Evolutionary conservation across 2,113 vertebrate species (phyloP).

Genomic region (Toxotes jaculatrix): DNA sequence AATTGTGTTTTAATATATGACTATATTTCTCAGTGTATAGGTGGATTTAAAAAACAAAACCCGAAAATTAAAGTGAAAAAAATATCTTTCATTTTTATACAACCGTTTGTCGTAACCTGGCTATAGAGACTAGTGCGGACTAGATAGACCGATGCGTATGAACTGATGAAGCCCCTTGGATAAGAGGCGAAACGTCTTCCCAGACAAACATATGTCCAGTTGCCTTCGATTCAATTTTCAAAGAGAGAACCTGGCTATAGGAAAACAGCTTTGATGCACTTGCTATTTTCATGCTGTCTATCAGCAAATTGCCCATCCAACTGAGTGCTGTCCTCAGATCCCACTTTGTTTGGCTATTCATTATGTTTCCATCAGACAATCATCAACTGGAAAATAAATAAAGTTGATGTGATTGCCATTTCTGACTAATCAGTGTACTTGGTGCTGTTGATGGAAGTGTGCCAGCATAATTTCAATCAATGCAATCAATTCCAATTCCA

Average conservation of each 20-base stretch:
- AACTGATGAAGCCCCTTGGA: no score
- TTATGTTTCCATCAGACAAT: conserved; percentile 5
- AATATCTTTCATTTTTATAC: background rate
- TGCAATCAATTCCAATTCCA: background rate
- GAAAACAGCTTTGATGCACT: background rate
- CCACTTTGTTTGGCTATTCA: background rate
- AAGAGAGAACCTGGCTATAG: background rate
- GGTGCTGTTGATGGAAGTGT: background rate
- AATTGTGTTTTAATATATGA: background rate
- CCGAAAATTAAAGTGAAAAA: no score
- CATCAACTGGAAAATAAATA: background rate
- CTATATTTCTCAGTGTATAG: no score
- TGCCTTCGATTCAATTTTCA: no score
- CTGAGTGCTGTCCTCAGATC: background rate
- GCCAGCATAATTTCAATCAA: background rate
- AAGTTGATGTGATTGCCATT: background rate
- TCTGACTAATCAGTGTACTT: background rate
- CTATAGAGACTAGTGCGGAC: no score
- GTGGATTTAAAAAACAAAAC: no score
- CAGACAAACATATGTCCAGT: no score
- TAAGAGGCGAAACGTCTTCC: no score
- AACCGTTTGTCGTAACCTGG: background rate
- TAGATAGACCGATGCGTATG: no score
- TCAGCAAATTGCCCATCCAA: background rate
- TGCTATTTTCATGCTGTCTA: background rate